Evolutionary conservation across 2,888 invertebrate genomes (phyloP).

Genomic region (Desoria tigrina): DNA sequence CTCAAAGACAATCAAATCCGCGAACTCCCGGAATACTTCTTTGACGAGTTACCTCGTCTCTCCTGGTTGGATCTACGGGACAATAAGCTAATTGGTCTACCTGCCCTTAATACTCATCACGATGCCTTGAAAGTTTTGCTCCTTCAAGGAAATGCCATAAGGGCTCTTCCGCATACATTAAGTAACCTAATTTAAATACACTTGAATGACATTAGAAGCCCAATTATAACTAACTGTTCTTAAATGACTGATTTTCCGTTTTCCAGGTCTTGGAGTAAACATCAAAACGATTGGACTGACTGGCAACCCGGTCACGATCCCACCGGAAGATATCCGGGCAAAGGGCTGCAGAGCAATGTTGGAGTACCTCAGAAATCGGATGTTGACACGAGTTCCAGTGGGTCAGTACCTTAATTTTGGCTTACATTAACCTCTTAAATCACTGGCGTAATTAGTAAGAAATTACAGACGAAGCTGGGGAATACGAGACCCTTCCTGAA

Average conservation of each 20-base stretch:
- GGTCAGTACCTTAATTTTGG: constrained; percentile 8
- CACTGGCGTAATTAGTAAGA: background rate
- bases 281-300: constrained; percentile 39
- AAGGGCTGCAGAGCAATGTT: constrained; percentile 32
- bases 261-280: constrained; percentile 24
- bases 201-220: too few relatives aligned
- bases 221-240: too few relatives aligned
- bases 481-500: background rate
- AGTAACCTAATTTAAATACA: constrained; percentile 26
- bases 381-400: constrained; percentile 9
- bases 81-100: constrained; percentile 30
- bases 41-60: constrained; percentile 42
- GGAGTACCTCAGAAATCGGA: constrained; percentile 22
- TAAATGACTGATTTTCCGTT: background rate
- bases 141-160: constrained; percentile 40
- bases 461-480: constrained; percentile 12
- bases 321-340: constrained; percentile 30
- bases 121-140: constrained; percentile 33
- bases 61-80: constrained; percentile 43
- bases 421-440: background rate
- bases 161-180: constrained; percentile 37
- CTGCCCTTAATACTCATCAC: constrained; percentile 30
- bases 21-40: constrained; percentile 38
- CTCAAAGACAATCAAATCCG: constrained; percentile 34
- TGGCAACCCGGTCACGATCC: constrained; percentile 35